Percentiles rank a stretch among this genome's conserved stretches.
These are phyloP conservation scores for Pemphigus obesinymphae DNA, from an alignment of 1,140 invertebrate genomes.

Conservation along the genomic window DNA sequence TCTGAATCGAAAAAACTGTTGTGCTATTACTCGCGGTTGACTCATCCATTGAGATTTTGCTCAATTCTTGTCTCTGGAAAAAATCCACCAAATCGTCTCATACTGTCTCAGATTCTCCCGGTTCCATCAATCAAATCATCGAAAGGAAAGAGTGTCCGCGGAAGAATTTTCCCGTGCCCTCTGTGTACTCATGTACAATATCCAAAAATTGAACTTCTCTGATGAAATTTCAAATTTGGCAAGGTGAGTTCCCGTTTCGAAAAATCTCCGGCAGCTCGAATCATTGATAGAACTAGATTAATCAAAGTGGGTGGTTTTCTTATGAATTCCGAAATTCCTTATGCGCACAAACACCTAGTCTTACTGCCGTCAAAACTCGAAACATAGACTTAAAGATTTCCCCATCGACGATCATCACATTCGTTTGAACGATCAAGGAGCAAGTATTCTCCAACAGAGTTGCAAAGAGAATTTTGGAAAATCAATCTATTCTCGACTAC, in stretches of 20 bases:
- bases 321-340: constrained; percentile 11
- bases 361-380: constrained; percentile 41
- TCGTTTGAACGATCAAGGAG: background rate
- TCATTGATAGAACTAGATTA: constrained; percentile 20
- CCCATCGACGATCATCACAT: background rate
- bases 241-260: background rate
- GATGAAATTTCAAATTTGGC: background rate
- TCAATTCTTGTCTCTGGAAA: background rate
- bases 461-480: constrained; percentile 32
- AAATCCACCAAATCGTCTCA: background rate
- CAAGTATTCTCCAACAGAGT: background rate
- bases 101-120: too few species aligned
- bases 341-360: constrained; percentile 44
- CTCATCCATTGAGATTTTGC: background rate
- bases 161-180: background rate
- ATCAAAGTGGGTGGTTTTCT: constrained; percentile 45
- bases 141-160: background rate
- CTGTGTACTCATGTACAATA: background rate
- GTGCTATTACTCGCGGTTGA: too few species aligned
- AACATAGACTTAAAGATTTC: background rate
- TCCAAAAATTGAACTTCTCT: background rate
- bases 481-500: background rate
- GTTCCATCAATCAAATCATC: background rate
- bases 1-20: too few species aligned
- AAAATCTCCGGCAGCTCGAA: constrained; percentile 2